Evolutionary conservation across 1,140 invertebrate genomes (phyloP), one percentile per base, ranked within the genome.

Genomic region (Lamellibrachia luymesi): DNA sequence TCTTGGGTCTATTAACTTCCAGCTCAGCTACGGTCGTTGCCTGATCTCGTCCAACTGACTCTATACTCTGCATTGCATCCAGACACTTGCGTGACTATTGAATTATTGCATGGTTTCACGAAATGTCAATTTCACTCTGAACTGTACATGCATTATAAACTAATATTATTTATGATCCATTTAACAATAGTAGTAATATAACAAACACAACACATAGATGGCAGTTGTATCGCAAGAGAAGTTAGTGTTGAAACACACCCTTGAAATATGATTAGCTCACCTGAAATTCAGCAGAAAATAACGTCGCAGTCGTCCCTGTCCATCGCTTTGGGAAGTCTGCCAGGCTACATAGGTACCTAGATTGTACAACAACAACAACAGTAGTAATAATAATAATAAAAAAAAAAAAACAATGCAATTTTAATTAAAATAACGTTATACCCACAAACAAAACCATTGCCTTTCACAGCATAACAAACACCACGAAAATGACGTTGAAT

Each of bases 1-100:
- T 99, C 97, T 99, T 99, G 1, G 98, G 98, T 91, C 99, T 97
- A 97, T 99, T 99, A 94, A 98, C 98, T 10, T 99, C 98, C 92
- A 99, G 96, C 97, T 99, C 99, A 1, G 99, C 99, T 91, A 98
- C 99, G 6, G 56, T 80, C 17, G n/a, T n/a, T 49, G 92, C 38
- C 92, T 92, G 91, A 49, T 94, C 90, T 91, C 91, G 2, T 4
- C 92, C 93, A 22, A 93, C 92, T 64, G 22, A 51, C n/a, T 92
- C 92, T 10, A 94, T 51, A 50, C 93, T 80, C 93, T 94, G 89
- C 8, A 92, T 13, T 17, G 49, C 50, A 92, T 22, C 52, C 64
- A 80, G 64, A 17, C 13, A 80, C 2, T 22, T 2, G 0, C 13
- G 64, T 80, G 13, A 17, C 64, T 22, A 80, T 80, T 80, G 13